These are phyloP conservation scores for Danaus melanippus DNA, from an alignment of 1,140 invertebrate genomes.

Conservation along the genomic window DNA sequence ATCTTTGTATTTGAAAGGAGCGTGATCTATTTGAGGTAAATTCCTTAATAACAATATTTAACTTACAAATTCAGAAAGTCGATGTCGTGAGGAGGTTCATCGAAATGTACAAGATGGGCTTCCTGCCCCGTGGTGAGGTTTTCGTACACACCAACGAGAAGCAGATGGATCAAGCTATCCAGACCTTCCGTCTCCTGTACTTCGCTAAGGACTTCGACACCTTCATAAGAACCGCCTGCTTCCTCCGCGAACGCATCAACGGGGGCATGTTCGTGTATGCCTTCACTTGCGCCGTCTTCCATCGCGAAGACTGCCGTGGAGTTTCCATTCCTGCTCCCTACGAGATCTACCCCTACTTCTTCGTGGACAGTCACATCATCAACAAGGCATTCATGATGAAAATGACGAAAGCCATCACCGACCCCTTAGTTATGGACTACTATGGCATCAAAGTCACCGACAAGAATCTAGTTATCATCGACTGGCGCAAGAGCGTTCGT, in stretches of 20 bases:
- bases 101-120: constrained; percentile 48
- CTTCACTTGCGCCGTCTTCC: constrained; percentile 73
- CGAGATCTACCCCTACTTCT: constrained; percentile 77
- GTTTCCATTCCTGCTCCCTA: constrained; percentile 77
- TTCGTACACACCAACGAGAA: constrained; percentile 71
- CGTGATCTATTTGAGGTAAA: neutral
- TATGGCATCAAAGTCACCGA: constrained; percentile 63
- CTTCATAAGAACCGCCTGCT: constrained; percentile 78
- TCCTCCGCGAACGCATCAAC: constrained; percentile 76
- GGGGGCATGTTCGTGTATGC: constrained; percentile 76
- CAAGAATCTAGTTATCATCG: constrained; percentile 58
- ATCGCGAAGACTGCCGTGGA: constrained; percentile 74
- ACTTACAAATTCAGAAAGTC: constrained; percentile 40
- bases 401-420: constrained; percentile 70
- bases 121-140: constrained; percentile 71
- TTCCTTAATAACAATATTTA: neutral
- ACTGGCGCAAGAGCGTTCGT: constrained; percentile 57
- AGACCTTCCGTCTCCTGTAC: constrained; percentile 75
- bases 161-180: constrained; percentile 72
- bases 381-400: constrained; percentile 75
- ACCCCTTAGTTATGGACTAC: constrained; percentile 65
- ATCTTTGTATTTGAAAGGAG: constrained; percentile 3
- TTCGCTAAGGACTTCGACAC: constrained; percentile 77
- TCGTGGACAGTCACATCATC: constrained; percentile 75
- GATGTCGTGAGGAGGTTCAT: constrained; percentile 55